These are phyloP conservation scores for Alloplasta piceator DNA, from an alignment of 2,888 invertebrate genomes.

Conservation along the genomic window DNA sequence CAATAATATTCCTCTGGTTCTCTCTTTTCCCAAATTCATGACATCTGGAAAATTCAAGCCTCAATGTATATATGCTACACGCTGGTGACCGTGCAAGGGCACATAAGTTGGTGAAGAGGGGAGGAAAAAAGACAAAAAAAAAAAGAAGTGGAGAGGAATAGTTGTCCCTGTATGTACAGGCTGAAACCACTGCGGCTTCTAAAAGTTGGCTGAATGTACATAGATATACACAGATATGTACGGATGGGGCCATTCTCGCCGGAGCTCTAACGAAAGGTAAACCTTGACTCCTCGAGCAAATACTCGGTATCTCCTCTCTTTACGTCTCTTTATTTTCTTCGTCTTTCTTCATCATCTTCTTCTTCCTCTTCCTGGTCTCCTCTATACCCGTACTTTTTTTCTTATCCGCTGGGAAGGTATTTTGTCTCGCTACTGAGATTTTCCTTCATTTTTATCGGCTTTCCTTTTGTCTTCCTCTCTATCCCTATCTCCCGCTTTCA, in stretches of 20 bases:
- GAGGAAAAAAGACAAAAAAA: conserved; percentile 9
- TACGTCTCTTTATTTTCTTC: conserved; percentile 46
- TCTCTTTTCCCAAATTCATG: conserved; percentile 32
- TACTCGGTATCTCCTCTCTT: conserved; percentile 62
- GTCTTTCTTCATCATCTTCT: conserved; percentile 58
- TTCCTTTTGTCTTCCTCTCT: conserved; percentile 52
- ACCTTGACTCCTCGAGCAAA: conserved; percentile 76
- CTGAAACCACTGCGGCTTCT: conserved; percentile 46
- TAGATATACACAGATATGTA: conserved; percentile 3
- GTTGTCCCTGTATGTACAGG: conserved; percentile 50
- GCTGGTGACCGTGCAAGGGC: conserved; percentile 34
- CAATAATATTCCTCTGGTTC: conserved; percentile 39
- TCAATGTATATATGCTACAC: conserved; percentile 37
- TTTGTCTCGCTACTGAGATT: conserved; percentile 56
- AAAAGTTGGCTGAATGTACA: conserved; percentile 30
- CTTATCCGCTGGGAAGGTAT: conserved; percentile 41
- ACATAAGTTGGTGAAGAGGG: background rate
- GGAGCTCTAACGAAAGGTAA: conserved; percentile 79
- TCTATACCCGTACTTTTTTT: background rate
- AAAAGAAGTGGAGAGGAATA: conserved; percentile 1
- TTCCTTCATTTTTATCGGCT: conserved; percentile 61
- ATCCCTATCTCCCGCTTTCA: conserved; percentile 2
- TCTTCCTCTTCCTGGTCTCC: conserved; percentile 33
- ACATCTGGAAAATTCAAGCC: conserved; percentile 50
- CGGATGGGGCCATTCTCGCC: conserved; percentile 46